Evolutionary conservation across 1,140 invertebrate genomes (phyloP).

Genomic region (Gryllus bimaculatus): DNA sequence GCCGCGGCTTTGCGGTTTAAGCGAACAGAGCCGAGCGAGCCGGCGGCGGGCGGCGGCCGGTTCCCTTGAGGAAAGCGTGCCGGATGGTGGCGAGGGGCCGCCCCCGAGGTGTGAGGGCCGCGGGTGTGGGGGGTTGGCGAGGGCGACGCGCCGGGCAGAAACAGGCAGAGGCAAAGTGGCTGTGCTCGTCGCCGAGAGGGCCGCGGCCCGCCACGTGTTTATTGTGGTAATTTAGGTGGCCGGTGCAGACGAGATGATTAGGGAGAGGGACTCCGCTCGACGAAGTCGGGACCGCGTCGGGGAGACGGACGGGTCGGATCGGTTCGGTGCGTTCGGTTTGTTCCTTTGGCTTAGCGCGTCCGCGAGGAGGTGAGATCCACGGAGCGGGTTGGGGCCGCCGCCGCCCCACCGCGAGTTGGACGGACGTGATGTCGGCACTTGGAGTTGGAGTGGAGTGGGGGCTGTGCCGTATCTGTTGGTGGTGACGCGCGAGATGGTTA

Average conservation of each 20-base stretch:
- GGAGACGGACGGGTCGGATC: neutral
- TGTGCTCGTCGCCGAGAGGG: neutral
- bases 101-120: conserved; percentile 24
- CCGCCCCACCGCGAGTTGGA: too few species aligned
- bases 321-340: neutral
- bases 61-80: neutral
- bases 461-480: too few species aligned
- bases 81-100: neutral
- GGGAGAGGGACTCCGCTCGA: neutral
- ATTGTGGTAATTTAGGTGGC: conserved; percentile 1
- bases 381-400: too few species aligned
- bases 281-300: too few species aligned
- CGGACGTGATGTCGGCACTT: too few species aligned
- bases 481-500: too few species aligned
- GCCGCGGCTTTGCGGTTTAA: neutral
- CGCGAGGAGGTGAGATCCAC: too few species aligned
- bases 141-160: neutral
- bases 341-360: too few species aligned
- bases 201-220: neutral
- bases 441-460: too few species aligned
- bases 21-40: neutral
- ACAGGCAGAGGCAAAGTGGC: neutral
- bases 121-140: conserved; percentile 13
- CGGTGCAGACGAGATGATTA: neutral
- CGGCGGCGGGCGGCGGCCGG: conserved; percentile 18